Conservation (phyloP, 1,140 invertebrate genomes). For the Plectrocnemia conspersa region DNA sequence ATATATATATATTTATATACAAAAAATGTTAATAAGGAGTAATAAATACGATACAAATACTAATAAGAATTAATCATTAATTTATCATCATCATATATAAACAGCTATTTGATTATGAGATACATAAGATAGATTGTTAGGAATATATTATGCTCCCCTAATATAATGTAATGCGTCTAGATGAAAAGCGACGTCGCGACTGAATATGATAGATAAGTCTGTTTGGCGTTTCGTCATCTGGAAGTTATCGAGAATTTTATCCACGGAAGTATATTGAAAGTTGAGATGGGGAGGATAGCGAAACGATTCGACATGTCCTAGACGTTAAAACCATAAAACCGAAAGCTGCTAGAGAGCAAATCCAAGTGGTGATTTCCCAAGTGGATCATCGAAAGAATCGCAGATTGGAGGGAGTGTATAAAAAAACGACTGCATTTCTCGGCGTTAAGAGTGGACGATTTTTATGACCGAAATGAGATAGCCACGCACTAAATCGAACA, state of each 20-base stretch:
- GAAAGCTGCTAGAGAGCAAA: slow-evolving; percentile 29
- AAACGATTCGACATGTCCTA: slow-evolving; percentile 18
- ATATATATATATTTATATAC: too few relatives aligned
- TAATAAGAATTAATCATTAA: too few relatives aligned
- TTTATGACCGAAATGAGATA: slow-evolving; percentile 16
- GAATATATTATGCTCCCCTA: not conserved
- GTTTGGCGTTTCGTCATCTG: slow-evolving; percentile 2
- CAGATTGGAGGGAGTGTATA: too few relatives aligned
- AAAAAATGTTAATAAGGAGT: too few relatives aligned
- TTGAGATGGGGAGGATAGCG: not conserved
- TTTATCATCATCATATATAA: too few relatives aligned
- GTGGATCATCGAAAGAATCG: slow-evolving; percentile 17
- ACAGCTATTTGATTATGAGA: not conserved
- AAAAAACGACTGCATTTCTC: too few relatives aligned
- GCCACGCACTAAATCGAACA: slow-evolving; percentile 18
- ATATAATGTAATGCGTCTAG: not conserved
- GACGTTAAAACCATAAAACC: slow-evolving; percentile 30
- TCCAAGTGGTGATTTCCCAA: slow-evolving; percentile 32
- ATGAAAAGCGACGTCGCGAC: not conserved
- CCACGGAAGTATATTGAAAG: not conserved
- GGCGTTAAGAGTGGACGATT: too few relatives aligned
- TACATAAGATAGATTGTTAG: not conserved
- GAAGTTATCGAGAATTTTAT: not conserved
- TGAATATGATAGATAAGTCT: too few relatives aligned
- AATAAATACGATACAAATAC: too few relatives aligned